Conservation (phyloP, 2,113 vertebrate genomes). For the Coryphaenoides rupestris region DNA sequence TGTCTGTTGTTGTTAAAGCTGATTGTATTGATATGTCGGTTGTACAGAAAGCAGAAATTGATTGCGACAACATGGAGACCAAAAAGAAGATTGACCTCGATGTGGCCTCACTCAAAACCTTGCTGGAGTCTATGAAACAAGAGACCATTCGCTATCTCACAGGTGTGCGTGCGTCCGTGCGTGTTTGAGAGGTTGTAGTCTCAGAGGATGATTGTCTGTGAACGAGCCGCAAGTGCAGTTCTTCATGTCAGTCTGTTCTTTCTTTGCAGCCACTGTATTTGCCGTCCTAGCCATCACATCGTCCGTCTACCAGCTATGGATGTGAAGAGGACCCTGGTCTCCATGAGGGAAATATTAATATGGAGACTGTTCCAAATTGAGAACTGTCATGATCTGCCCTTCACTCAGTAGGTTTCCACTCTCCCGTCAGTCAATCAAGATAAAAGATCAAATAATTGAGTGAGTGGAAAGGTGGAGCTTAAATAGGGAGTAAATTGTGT, state of each 20-base stretch:
- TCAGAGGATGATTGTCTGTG: no score
- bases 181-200: not conserved
- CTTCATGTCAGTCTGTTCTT: not conserved
- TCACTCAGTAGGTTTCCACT: no score
- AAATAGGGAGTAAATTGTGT: no score
- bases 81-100: slow-evolving; percentile 92
- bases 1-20: not conserved
- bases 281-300: slow-evolving; percentile 87
- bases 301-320: slow-evolving; percentile 90
- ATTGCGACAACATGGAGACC: slow-evolving; percentile 84
- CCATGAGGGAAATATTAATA: not conserved
- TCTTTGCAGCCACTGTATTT: slow-evolving; percentile 82
- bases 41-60: slow-evolving; percentile 81
- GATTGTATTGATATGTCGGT: not conserved
- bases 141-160: slow-evolving; percentile 80
- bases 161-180: slow-evolving; percentile 31
- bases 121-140: slow-evolving; percentile 94
- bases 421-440: no score
- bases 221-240: not conserved
- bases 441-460: no score
- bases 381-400: no score
- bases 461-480: no score
- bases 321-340: slow-evolving; percentile 53
- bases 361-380: no score
- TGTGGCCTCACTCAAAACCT: slow-evolving; percentile 91